Conservation (phyloP, 2,113 vertebrate genomes). For the Podiceps cristatus region DNA sequence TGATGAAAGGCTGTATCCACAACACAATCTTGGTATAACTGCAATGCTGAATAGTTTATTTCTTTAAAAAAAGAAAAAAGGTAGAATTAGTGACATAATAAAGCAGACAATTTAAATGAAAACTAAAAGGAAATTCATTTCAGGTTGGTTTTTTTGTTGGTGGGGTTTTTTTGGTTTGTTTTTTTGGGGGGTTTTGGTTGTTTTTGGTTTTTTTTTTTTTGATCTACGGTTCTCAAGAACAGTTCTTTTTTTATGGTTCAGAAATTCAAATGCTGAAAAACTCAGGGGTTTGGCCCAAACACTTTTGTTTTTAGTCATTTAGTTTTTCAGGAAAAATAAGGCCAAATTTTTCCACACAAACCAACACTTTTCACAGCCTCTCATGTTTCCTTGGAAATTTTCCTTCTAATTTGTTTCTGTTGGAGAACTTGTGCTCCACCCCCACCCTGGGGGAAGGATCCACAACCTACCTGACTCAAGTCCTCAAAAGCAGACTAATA, state of each 20-base stretch:
- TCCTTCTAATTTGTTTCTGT: slow-evolving; percentile 46
- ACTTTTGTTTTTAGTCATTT: slow-evolving; percentile 11
- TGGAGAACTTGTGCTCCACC: background rate
- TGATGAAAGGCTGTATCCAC: slow-evolving; percentile 36
- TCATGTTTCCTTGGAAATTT: slow-evolving; percentile 49
- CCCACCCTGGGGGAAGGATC: background rate
- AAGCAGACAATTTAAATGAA: slow-evolving; percentile 5
- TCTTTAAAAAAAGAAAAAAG: background rate
- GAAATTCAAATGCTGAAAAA: slow-evolving; percentile 24
- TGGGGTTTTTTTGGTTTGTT: no score
- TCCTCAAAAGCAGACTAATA: background rate
- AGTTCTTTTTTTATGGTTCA: background rate
- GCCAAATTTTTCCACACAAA: slow-evolving; percentile 28
- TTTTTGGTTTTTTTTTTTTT: background rate
- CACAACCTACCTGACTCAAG: background rate
- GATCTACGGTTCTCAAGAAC: slow-evolving; percentile 2
- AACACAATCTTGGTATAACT: background rate
- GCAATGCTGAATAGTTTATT: background rate
- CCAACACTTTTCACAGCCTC: slow-evolving; percentile 29
- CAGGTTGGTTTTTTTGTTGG: background rate
- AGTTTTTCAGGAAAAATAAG: slow-evolving; percentile 40
- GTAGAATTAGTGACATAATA: background rate
- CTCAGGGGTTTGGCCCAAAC: background rate
- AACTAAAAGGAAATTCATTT: slow-evolving; percentile 36
- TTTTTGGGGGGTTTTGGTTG: no score